Percentiles rank a stretch among this genome's conserved stretches.
phyloP scores from a whole-genome alignment of 1,140 invertebrate genomes.

The Listronotus bonariensis region DNA sequence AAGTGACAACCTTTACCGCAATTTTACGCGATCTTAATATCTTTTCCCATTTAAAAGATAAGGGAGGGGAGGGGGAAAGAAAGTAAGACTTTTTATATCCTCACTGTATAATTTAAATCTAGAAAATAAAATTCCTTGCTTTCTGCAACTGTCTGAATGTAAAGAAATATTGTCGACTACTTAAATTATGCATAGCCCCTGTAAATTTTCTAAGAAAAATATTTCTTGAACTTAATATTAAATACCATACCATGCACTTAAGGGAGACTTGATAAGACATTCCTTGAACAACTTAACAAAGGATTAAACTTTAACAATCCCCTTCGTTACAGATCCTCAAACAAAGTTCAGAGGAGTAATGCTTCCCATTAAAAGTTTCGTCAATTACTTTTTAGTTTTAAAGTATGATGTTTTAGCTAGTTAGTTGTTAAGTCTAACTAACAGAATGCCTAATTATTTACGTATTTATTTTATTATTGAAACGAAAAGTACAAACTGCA shows the following conservation, averaged over 20 bases:
- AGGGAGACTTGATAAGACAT: conserved; percentile 17
- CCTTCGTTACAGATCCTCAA: conserved; percentile 30
- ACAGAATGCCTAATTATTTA: not conserved
- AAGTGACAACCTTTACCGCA: too few relatives aligned
- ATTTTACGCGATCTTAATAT: too few relatives aligned
- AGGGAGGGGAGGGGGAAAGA: too few relatives aligned
- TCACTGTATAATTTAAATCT: too few relatives aligned
- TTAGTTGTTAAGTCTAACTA: not conserved
- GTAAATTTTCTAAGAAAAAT: conserved; percentile 24
- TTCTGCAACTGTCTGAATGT: too few relatives aligned
- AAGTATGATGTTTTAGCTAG: conserved; percentile 24
- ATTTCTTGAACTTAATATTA: conserved; percentile 21
- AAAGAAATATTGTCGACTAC: not conserved
- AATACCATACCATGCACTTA: conserved; percentile 14
- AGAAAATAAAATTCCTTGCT: too few relatives aligned
- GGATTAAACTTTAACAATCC: conserved; percentile 35
- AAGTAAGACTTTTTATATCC: too few relatives aligned
- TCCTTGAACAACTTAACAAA: conserved; percentile 26
- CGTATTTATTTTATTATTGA: too few relatives aligned
- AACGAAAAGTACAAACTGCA: too few relatives aligned
- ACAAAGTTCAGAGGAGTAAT: conserved; percentile 28
- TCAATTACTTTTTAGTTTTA: conserved; percentile 26
- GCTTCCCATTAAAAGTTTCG: conserved; percentile 30
- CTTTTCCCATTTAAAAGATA: too few relatives aligned
- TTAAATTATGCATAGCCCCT: not conserved